Evolutionary conservation across 30 jellyfish, hydroid and myxozoan species (phyloP).

Genomic region (Aurelia sp.): DNA sequence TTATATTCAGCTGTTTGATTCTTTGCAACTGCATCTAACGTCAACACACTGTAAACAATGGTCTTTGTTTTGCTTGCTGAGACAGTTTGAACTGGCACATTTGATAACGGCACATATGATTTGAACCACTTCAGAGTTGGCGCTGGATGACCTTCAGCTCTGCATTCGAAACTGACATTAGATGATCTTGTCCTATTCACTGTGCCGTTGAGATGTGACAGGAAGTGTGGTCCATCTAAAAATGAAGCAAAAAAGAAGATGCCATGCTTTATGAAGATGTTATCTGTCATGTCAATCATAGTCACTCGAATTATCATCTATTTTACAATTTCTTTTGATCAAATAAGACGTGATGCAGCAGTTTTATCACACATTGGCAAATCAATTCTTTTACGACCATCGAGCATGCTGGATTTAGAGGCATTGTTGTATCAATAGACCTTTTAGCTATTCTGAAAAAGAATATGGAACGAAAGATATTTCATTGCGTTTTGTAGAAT

Average conservation of each 20-base stretch:
- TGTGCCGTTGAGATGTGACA: slow-evolving; percentile 33
- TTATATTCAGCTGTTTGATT: slow-evolving; percentile 66
- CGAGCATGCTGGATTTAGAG: too few species aligned
- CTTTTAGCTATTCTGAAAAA: too few species aligned
- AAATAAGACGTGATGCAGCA: too few species aligned
- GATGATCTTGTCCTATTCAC: slow-evolving; percentile 13
- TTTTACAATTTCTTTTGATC: background rate
- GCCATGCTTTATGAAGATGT: background rate
- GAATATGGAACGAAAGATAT: too few species aligned
- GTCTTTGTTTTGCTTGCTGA: slow-evolving; percentile 36
- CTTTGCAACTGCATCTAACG: slow-evolving; percentile 30
- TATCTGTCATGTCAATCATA: too few species aligned
- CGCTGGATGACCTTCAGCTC: slow-evolving; percentile 67
- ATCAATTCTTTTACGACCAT: too few species aligned
- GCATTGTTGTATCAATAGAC: too few species aligned
- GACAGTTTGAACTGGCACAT: slow-evolving; percentile 4
- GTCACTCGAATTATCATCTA: background rate
- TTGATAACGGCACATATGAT: background rate
- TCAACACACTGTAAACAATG: slow-evolving; percentile 52
- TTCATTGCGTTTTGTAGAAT: too few species aligned
- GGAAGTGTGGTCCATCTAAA: slow-evolving; percentile 62
- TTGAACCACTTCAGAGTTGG: slow-evolving; percentile 66
- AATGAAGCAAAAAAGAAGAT: background rate
- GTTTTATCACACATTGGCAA: too few species aligned
- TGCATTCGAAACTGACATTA: slow-evolving; percentile 55